A percentile compares a stretch with the other conserved stretches of the same genome.
phyloP scores from a whole-genome alignment of 2,113 vertebrate genomes.

The Sceloporus tristichus region DNA sequence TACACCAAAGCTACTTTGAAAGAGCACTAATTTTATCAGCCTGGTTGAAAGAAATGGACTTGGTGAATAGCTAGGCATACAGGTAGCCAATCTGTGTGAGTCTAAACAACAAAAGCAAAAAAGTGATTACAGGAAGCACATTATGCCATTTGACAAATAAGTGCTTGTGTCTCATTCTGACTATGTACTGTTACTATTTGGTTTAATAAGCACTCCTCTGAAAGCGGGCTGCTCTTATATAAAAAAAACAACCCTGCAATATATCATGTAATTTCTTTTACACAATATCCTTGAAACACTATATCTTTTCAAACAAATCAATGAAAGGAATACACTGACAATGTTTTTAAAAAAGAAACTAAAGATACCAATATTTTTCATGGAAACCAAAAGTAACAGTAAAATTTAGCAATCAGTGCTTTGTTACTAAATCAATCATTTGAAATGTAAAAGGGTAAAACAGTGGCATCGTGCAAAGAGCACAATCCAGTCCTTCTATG shows the following conservation, averaged over 20 bases:
- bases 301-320: not conserved
- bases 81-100: not conserved
- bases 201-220: conserved; percentile 5
- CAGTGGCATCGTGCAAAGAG: too few relatives aligned
- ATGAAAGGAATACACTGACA: not conserved
- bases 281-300: not conserved
- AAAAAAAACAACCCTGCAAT: not conserved
- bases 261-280: not conserved
- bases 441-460: not conserved
- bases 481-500: too few relatives aligned
- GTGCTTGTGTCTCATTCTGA: conserved; percentile 3
- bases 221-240: not conserved
- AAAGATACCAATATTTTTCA: not conserved
- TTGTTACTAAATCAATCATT: not conserved
- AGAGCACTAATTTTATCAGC: not conserved
- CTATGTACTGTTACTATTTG: not conserved
- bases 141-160: not conserved
- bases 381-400: not conserved
- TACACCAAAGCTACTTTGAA: not conserved
- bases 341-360: not conserved
- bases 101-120: not conserved
- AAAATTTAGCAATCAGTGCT: too few relatives aligned
- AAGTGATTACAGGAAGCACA: conserved; percentile 12
- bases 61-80: not conserved
- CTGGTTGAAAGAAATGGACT: not conserved